Evolutionary conservation across 2,888 invertebrate genomes (phyloP).

Genomic region (Yponomeuta plumbellus): DNA sequence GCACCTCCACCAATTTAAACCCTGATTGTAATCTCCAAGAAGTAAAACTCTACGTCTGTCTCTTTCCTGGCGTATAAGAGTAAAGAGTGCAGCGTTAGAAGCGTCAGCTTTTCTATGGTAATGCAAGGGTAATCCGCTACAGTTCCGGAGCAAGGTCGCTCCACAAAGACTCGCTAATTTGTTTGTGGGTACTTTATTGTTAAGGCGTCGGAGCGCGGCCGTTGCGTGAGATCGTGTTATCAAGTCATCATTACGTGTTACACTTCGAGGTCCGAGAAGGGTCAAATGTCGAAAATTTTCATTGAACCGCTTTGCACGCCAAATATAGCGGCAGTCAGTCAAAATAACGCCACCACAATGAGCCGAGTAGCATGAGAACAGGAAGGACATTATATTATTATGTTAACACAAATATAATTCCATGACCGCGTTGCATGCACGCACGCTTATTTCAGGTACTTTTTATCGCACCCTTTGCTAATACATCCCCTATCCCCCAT

Average conservation of each 20-base stretch:
- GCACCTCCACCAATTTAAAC: not conserved
- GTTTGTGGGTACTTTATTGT: not conserved
- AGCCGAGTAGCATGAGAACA: no score
- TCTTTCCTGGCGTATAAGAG: not conserved
- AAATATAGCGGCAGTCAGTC: not conserved
- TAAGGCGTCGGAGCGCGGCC: not conserved
- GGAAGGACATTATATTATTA: no score
- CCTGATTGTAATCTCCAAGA: not conserved
- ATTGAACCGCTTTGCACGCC: not conserved
- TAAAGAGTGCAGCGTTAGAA: not conserved
- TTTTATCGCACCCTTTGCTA: no score
- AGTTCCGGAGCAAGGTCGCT: not conserved
- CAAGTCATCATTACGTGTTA: not conserved
- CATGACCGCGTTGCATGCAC: no score
- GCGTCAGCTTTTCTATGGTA: not conserved
- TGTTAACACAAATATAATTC: no score
- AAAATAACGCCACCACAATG: no score
- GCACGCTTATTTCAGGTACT: no score
- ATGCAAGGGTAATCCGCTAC: not conserved
- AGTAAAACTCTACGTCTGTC: not conserved
- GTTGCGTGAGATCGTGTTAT: not conserved
- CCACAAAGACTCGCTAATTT: not conserved
- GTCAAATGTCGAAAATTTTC: not conserved
- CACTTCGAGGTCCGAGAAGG: not conserved
- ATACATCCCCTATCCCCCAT: no score